Base-by-base conservation (phyloP, 2,888 invertebrate genomes). In the Slavum lentiscoides region DNA sequence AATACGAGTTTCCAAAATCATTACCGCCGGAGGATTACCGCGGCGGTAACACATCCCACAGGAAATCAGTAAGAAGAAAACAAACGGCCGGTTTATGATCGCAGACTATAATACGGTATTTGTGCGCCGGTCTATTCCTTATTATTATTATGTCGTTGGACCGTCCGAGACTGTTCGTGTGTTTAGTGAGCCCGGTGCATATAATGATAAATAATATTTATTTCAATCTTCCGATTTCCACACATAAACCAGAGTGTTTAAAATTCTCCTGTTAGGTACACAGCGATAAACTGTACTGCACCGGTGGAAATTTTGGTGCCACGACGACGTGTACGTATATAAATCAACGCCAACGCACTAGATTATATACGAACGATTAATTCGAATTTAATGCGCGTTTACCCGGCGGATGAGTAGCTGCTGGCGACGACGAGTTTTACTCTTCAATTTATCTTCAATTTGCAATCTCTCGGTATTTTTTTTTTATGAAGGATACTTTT, bases 51-150 rank as follows among this genome's bases (percentile, higher is more conserved):
- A 62, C 61, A 77, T 72, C 80, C 70, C 80, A 64, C 19, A 80
- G 80, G 80, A 80, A 80, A 80, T 80, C 72, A 72, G 77, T 68
- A 68, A 76, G 68, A 68, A 69, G 80, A 70, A 80, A 70, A 80
- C 80, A 64, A 72, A 72, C 72, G 64, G 70, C 53, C 68, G 55
- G 77, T 77, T 77, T 77, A 77, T 70, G 69, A 77, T 61, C 49
- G 15, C 53, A 19, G 19, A 19, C 69, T n/a, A 62, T 30, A 30
- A 30, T 30, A 30, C 4, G 4, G 37, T 30, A 62, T 68, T 59
- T 77, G 69, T 62, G 69, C 11, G 61, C 19, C 30, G 17, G 62
- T 23, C 70, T 53, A 70, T 77, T 77, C 69, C 68, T 68, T 77
- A 62, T 66, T 76, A 62, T 66, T 76, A 69, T 66, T 76, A 68